Conservation (phyloP, 2,113 vertebrate species). For the Nerophis lumbriciformis region DNA sequence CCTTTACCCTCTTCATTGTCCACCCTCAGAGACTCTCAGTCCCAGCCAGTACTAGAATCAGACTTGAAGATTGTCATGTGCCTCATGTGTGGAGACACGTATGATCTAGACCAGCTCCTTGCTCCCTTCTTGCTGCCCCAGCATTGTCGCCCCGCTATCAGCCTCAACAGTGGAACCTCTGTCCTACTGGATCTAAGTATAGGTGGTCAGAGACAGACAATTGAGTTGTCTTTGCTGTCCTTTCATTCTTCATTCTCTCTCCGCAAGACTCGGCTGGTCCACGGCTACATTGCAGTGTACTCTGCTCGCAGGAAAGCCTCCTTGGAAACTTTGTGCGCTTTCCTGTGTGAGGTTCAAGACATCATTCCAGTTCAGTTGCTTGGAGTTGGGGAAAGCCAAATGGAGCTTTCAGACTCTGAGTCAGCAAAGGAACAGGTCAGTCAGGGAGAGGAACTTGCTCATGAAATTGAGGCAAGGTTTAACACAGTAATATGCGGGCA, state of each 20-base stretch:
- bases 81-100: conserved; percentile 91
- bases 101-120: conserved; percentile 83
- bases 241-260: conserved; percentile 90
- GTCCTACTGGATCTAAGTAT: conserved; percentile 80
- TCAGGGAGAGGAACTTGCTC: conserved; percentile 90
- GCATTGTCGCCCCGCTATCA: conserved; percentile 75
- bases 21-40: conserved; percentile 76
- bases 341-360: conserved; percentile 93
- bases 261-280: conserved; percentile 84
- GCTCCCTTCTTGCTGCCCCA: conserved; percentile 82
- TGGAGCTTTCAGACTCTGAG: conserved; percentile 79
- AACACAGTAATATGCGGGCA: conserved; percentile 74
- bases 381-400: conserved; percentile 78
- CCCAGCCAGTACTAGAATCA: conserved; percentile 68
- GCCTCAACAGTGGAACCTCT: conserved; percentile 71
- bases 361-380: conserved; percentile 90
- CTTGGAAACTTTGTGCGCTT: conserved; percentile 88
- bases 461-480: conserved; percentile 87
- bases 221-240: conserved; percentile 85
- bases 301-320: conserved; percentile 87
- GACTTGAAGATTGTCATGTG: conserved; percentile 89
- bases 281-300: conserved; percentile 91
- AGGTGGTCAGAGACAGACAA: conserved; percentile 78
- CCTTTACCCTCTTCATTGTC: conserved; percentile 67
- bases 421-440: conserved; percentile 81